phyloP scores from a whole-genome alignment of 1,140 invertebrate species.

The Drosophila micromelanica region DNA sequence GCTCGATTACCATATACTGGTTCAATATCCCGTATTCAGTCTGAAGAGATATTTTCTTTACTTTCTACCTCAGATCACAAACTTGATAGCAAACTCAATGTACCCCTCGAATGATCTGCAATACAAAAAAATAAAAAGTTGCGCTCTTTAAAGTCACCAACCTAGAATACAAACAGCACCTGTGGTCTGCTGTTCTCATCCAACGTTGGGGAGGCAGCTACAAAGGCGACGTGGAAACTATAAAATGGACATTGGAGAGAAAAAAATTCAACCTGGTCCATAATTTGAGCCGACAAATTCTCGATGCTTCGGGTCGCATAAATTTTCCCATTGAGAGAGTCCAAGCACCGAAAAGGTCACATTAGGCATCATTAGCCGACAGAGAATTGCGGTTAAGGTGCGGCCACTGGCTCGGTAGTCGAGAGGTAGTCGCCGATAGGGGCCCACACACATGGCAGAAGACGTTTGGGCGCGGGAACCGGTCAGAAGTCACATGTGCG shows the following conservation, averaged over 20 bases:
- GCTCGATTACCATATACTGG: no score
- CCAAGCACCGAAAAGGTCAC: slow-evolving; percentile 49
- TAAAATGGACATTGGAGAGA: slow-evolving; percentile 38
- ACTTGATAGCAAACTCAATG: neutral
- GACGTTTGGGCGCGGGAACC: slow-evolving; percentile 3
- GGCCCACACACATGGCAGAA: slow-evolving; percentile 41
- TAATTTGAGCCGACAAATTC: slow-evolving; percentile 58
- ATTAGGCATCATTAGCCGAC: slow-evolving; percentile 69
- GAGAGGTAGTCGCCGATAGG: slow-evolving; percentile 5
- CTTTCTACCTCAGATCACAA: neutral
- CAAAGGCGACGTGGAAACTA: slow-evolving; percentile 56
- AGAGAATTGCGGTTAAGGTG: slow-evolving; percentile 58
- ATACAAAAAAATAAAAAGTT: slow-evolving; percentile 17
- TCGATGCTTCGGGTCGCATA: slow-evolving; percentile 56
- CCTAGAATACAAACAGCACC: slow-evolving; percentile 36
- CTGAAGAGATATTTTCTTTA: no score
- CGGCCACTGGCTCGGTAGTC: slow-evolving; percentile 36
- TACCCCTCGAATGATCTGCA: neutral
- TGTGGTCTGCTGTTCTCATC: slow-evolving; percentile 48
- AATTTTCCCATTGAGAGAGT: slow-evolving; percentile 63
- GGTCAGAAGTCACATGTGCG: slow-evolving; percentile 35
- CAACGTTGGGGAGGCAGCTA: slow-evolving; percentile 6
- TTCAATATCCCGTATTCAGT: no score
- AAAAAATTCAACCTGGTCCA: slow-evolving; percentile 28
- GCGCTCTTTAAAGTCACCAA: slow-evolving; percentile 23